Percentiles rank a stretch among this genome's conserved stretches.
Conservation (phyloP, 2,113 vertebrate genomes). For the Anhinga anhinga region DNA sequence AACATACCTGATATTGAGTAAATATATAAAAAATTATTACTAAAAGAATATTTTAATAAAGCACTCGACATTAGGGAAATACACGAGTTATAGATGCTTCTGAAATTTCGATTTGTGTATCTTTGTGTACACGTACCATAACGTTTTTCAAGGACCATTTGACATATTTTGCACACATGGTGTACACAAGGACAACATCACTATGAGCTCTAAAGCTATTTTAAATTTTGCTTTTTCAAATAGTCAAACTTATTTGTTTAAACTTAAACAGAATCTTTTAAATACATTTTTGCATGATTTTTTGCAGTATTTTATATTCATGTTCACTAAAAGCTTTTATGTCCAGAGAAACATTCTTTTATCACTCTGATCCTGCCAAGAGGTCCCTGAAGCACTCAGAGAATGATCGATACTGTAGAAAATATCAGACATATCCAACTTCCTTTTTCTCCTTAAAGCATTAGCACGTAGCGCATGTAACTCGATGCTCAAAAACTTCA, state of each 20-base stretch:
- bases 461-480: not conserved
- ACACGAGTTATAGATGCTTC: not conserved
- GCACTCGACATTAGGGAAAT: not conserved
- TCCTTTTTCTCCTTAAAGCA: not conserved
- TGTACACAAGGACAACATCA: not conserved
- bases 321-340: not conserved
- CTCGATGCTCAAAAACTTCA: not conserved
- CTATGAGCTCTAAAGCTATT: not conserved
- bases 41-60: not conserved
- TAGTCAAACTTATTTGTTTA: not conserved
- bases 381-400: not conserved
- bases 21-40: not conserved
- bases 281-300: not conserved
- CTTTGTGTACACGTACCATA: fast-evolving
- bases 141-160: not conserved
- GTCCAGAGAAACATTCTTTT: not conserved
- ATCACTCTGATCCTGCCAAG: not conserved
- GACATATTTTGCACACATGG: not conserved
- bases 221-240: not conserved
- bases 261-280: not conserved
- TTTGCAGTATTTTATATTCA: not conserved
- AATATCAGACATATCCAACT: not conserved
- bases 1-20: not conserved
- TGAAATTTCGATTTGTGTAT: not conserved
- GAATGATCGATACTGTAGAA: not conserved